These are phyloP conservation scores for Heliconius aoede DNA, from an alignment of 2,888 invertebrate species.

Conservation along the genomic window DNA sequence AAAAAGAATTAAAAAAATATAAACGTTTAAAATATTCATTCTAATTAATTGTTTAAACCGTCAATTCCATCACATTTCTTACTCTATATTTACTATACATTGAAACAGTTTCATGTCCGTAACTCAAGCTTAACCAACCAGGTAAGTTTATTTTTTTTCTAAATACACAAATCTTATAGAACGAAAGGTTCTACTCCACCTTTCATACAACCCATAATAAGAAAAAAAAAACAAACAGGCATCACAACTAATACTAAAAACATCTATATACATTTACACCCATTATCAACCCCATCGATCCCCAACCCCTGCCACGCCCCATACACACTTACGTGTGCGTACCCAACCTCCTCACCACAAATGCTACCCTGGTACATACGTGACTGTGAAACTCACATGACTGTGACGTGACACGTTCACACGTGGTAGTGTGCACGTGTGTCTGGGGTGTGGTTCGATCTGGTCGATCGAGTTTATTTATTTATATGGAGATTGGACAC, in stretches of 20 bases:
- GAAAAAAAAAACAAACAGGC: not conserved
- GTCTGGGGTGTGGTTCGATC: slow-evolving; percentile 14
- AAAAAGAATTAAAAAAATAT: no score
- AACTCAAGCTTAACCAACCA: not conserved
- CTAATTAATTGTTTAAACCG: no score
- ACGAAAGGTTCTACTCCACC: no score
- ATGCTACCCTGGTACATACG: slow-evolving; percentile 77
- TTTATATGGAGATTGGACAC: not conserved
- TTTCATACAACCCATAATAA: not conserved
- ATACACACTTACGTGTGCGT: slow-evolving; percentile 54
- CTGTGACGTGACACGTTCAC: slow-evolving; percentile 60
- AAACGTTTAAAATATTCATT: no score
- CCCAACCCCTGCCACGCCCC: slow-evolving; percentile 47
- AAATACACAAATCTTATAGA: not conserved
- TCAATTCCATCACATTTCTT: no score
- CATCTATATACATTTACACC: not conserved
- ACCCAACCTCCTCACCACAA: slow-evolving; percentile 58
- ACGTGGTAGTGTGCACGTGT: slow-evolving; percentile 21
- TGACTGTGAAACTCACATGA: slow-evolving; percentile 79
- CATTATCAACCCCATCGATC: not conserved
- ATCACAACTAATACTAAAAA: not conserved
- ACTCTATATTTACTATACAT: no score
- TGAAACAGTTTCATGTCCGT: not conserved
- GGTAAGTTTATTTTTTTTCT: not conserved
- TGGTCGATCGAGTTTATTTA: not conserved